These are phyloP conservation scores for Threskiornis aethiopicus DNA, from an alignment of 2,797 vertebrate species.

Conservation along the genomic window DNA sequence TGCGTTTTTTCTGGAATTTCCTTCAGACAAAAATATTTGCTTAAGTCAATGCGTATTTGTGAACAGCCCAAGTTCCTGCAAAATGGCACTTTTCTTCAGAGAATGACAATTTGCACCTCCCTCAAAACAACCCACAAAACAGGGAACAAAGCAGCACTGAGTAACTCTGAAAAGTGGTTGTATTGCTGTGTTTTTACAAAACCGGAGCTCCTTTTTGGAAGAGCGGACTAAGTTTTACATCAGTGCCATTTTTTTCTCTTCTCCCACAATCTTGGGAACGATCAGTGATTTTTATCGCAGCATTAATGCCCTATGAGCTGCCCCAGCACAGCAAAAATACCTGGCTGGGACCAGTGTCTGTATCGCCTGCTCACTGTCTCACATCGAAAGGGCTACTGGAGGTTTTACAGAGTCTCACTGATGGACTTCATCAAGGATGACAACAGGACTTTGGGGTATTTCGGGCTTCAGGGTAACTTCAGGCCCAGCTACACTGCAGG, in stretches of 20 bases:
- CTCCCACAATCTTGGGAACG: not conserved
- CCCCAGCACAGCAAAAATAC: not conserved
- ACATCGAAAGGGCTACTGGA: not conserved
- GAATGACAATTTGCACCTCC: not conserved
- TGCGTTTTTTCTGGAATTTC: not conserved
- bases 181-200: not conserved
- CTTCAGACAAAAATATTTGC: not conserved
- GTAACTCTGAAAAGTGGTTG: not conserved
- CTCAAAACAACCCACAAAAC: not conserved
- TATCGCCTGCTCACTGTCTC: not conserved
- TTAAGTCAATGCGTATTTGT: not conserved
- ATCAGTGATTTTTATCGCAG: not conserved
- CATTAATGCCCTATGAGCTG: not conserved
- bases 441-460: not conserved
- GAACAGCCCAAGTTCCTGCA: not conserved
- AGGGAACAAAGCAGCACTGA: not conserved
- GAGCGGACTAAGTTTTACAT: not conserved
- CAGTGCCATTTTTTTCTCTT: not conserved
- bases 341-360: accelerated
- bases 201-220: not conserved
- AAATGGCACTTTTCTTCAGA: not conserved
- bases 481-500: not conserved
- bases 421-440: not conserved
- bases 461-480: not conserved
- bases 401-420: not conserved